These are phyloP conservation scores for Samia ricini DNA, from an alignment of 1,140 invertebrate genomes.

Conservation along the genomic window DNA sequence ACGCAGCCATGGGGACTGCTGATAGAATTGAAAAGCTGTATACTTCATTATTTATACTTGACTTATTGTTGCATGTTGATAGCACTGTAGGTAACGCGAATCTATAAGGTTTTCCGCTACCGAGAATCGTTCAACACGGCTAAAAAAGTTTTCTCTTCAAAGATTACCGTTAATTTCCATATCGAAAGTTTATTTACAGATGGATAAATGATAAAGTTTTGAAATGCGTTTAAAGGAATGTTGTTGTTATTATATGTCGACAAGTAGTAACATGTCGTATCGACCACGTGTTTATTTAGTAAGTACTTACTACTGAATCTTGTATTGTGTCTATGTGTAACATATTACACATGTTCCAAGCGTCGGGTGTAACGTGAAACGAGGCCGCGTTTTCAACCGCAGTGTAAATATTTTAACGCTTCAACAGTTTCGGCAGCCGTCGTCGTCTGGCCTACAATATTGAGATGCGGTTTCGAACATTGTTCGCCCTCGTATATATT, in stretches of 20 bases:
- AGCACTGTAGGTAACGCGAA: no score
- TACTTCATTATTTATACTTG: no score
- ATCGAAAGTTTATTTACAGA: background rate
- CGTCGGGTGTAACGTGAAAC: conserved; percentile 22
- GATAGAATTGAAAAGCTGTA: no score
- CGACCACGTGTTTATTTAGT: background rate
- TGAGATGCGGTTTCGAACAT: conserved; percentile 20
- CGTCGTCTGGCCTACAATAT: conserved; percentile 20
- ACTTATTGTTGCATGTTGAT: no score
- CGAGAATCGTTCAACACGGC: no score
- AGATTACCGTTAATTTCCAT: background rate
- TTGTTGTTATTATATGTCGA: background rate
- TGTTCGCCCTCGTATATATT: background rate
- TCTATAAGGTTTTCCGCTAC: no score
- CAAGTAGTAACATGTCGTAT: background rate
- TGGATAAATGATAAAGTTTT: background rate
- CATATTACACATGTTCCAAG: background rate
- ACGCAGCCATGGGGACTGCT: no score
- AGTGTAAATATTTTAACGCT: conserved; percentile 61
- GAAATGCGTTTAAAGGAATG: background rate
- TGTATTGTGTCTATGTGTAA: no score
- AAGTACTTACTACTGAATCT: no score
- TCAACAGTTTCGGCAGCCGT: conserved; percentile 27
- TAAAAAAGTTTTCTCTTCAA: no score
- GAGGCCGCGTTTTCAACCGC: conserved; percentile 43